These are phyloP conservation scores for Drosophila athabasca DNA, from an alignment of 1,140 invertebrate species.

Conservation along the genomic window DNA sequence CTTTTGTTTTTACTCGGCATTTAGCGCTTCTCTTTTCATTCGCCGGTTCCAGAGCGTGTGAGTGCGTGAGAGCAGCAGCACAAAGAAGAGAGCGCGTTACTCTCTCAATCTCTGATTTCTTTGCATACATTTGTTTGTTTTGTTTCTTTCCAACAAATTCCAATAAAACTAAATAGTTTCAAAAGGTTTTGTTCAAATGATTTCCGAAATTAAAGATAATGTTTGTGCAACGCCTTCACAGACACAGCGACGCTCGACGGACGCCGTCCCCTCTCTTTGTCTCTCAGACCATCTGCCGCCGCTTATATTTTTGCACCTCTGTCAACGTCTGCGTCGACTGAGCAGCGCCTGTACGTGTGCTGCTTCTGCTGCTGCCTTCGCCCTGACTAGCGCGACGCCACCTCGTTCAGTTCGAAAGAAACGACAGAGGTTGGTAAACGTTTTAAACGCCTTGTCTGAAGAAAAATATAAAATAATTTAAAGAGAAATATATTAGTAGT, in stretches of 20 bases:
- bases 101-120: slow-evolving; percentile 2
- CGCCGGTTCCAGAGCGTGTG: slow-evolving; percentile 41
- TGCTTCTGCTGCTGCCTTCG: slow-evolving; percentile 32
- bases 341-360: slow-evolving; percentile 25
- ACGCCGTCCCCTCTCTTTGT: slow-evolving; percentile 5
- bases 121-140: slow-evolving; percentile 24
- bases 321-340: slow-evolving; percentile 40
- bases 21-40: slow-evolving; percentile 63
- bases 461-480: slow-evolving; percentile 2
- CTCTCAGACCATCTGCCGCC: slow-evolving; percentile 39
- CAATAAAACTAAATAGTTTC: background rate
- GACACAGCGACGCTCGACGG: slow-evolving; percentile 4
- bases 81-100: slow-evolving; percentile 4
- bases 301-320: slow-evolving; percentile 40
- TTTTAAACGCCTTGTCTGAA: slow-evolving; percentile 6
- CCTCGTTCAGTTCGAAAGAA: slow-evolving; percentile 62
- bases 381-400: slow-evolving; percentile 43
- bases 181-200: no score
- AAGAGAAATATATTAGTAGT: slow-evolving; percentile 6
- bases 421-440: slow-evolving; percentile 61
- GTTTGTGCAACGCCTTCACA: background rate
- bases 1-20: slow-evolving; percentile 75
- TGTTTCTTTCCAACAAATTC: slow-evolving; percentile 3
- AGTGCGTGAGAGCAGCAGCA: slow-evolving; percentile 8
- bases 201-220: background rate